These are phyloP conservation scores for Brachymystax lenok DNA, from an alignment of 2,797 vertebrate species.

Conservation along the genomic window DNA sequence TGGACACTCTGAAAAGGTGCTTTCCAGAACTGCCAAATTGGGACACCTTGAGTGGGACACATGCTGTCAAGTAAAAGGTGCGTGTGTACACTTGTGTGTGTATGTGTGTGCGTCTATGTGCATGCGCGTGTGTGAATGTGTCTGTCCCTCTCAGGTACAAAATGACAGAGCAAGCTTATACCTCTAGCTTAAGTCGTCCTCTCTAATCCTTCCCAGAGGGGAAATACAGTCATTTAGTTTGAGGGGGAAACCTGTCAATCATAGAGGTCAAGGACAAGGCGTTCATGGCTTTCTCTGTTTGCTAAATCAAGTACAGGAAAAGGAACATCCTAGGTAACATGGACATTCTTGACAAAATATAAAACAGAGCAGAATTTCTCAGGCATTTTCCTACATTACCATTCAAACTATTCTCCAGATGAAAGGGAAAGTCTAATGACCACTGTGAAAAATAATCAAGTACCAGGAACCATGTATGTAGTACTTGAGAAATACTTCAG, in stretches of 20 bases:
- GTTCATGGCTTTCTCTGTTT: neutral
- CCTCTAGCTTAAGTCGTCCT: conserved; percentile 15
- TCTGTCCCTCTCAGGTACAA: conserved; percentile 18
- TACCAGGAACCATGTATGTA: neutral
- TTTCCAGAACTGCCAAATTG: neutral
- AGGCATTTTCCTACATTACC: neutral
- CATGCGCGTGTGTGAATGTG: neutral
- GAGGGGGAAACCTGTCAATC: conserved; percentile 28
- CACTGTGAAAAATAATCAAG: neutral
- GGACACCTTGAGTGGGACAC: too few species aligned
- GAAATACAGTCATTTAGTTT: conserved; percentile 35
- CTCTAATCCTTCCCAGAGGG: conserved; percentile 34
- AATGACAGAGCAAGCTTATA: conserved; percentile 10
- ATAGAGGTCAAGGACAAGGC: conserved; percentile 27
- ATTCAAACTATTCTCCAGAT: neutral
- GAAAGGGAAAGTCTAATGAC: neutral
- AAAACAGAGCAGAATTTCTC: neutral
- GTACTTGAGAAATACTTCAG: neutral
- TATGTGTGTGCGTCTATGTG: conserved; percentile 3
- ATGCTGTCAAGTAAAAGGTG: neutral
- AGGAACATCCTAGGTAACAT: neutral
- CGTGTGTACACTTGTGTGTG: conserved; percentile 3
- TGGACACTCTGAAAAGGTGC: too few species aligned
- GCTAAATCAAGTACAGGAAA: neutral
- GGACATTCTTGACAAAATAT: neutral